Base-by-base conservation (phyloP, 2,113 vertebrate species). In the Oryzias javanicus region DNA sequence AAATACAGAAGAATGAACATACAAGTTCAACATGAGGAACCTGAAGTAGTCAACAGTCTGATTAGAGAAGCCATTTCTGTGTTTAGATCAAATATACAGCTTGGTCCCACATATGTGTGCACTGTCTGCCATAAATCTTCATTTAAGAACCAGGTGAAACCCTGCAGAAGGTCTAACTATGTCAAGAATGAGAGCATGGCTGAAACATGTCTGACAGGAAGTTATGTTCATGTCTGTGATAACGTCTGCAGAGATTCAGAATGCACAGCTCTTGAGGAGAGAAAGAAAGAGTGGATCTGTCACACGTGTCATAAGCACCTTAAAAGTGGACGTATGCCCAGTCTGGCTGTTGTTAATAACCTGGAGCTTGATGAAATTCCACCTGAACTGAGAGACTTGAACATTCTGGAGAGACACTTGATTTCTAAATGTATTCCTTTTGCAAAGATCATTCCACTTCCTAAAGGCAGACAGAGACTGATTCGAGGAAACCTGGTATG, bases 401-500 rank as follows among this genome's bases (percentile, higher is more conserved):
- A 69, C 47, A 53, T 80, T 19, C 0, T 80, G 20, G 76, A 79
- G 44, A 69, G 65, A 17, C 69, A 67, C 24, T 14, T 64, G 17
- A 70, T 74, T 16, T 17, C 70, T 4, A 83, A 74, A 16, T 72
- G 51, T n/a, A 70, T 79, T 0, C 19, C 53, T 0, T 82, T 74
- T 72, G 61, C 76, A 0, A 76, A 79, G 3, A 74, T 79, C 0
- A 14, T 76, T 15, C 24, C 74, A 15, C 57, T 82, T 6, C 76
- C 80, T 0, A 76, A 69, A 52, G 72, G 72, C 0, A 25, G 42
- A 15, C 80, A 20, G 0, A 62, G 7, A 41, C 27, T 45, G 1
- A 64, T 82, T 2, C n/a, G 46, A 4, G 72, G 76, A 0, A 72
- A 69, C 8, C 70, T 74, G 0, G 64, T 71, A 6, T 83, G 60